These are phyloP conservation scores for Dreissena rostriformis DNA, from an alignment of 1,140 invertebrate species.

Conservation along the genomic window DNA sequence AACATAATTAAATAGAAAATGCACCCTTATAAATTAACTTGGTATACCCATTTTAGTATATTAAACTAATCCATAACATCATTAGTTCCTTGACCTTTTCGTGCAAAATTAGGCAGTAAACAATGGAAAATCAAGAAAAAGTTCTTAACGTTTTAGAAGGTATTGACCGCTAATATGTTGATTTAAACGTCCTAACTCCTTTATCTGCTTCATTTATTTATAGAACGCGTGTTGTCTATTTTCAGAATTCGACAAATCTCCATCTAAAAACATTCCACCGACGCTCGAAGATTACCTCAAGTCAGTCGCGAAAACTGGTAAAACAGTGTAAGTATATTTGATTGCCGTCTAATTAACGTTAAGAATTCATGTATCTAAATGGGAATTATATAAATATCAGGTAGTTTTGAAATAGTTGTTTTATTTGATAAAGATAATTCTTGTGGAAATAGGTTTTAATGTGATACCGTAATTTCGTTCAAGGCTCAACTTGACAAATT, in stretches of 20 bases:
- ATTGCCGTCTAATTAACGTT: background rate
- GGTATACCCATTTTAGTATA: too few species aligned
- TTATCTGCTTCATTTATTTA: constrained; percentile 1
- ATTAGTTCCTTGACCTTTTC: constrained; percentile 61
- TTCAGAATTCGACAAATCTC: constrained; percentile 90
- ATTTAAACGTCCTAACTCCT: background rate
- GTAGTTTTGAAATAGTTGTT: too few species aligned
- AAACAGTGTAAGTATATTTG: constrained; percentile 86
- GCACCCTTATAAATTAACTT: too few species aligned
- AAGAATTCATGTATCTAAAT: background rate
- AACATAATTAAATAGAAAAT: too few species aligned
- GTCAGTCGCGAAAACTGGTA: constrained; percentile 95
- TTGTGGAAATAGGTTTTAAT: too few species aligned
- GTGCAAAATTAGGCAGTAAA: constrained; percentile 54
- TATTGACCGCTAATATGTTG: constrained; percentile 46
- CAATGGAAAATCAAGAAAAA: constrained; percentile 78
- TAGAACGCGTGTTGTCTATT: constrained; percentile 44
- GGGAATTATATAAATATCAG: too few species aligned
- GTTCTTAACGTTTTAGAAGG: constrained; percentile 75
- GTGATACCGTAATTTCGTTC: too few species aligned
- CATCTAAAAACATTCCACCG: constrained; percentile 90
- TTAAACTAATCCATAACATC: too few species aligned
- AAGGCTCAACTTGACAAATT: too few species aligned
- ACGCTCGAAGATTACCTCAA: constrained; percentile 94
- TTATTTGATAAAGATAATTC: too few species aligned